Evolutionary conservation across 2,113 vertebrate genomes (phyloP), one percentile per base, ranked within the genome.

Genomic region (Notarius lentiginosus): DNA sequence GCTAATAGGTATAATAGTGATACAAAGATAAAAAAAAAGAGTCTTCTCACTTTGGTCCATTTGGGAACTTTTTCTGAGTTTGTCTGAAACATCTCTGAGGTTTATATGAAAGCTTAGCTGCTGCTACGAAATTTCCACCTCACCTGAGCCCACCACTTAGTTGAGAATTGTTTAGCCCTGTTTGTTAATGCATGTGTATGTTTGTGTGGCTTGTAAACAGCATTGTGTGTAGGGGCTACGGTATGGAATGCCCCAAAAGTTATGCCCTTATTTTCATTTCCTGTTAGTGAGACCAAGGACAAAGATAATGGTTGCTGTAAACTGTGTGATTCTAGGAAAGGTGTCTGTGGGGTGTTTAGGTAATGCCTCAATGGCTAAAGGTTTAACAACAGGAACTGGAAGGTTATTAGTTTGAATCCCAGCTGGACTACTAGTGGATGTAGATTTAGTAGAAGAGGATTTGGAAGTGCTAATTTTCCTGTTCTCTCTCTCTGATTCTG

Each of bases 141-240:
- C 82, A 89, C 56, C 79, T 84, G 41, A 58, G 49, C 65, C 55
- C 47, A 82, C 60, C 82, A 81, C 56, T 72, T 79, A 61, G 75
- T 70, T 77, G 22, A 55, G 3, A 83, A 73, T 30, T 41, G 72
- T 68, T 53, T 68, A 51, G 20, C 20, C 22, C n/a, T 79, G 30
- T 87, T 84, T 70, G 65, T 84, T 87, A 41, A 56, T 63, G 82
- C 76, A 34, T 84, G 61, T 75, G 63, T 87, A 61, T 63, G 61
- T 55, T 73, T 79, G n/a, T 84, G 56, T 82, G 49, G 77, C 83
- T 72, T 84, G 86, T 79, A 82, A 89, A 87, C 80, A 75, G 63
- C 11, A 9, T 7, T 79, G 51, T 73, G 61, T 72, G 53, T 79
- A n/a, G 47, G 30, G 18, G 72, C 81, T 90, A n/a, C 60, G 51